Evolutionary conservation across 2,888 invertebrate species (phyloP).

Genomic region (Pseudanteris insignis): DNA sequence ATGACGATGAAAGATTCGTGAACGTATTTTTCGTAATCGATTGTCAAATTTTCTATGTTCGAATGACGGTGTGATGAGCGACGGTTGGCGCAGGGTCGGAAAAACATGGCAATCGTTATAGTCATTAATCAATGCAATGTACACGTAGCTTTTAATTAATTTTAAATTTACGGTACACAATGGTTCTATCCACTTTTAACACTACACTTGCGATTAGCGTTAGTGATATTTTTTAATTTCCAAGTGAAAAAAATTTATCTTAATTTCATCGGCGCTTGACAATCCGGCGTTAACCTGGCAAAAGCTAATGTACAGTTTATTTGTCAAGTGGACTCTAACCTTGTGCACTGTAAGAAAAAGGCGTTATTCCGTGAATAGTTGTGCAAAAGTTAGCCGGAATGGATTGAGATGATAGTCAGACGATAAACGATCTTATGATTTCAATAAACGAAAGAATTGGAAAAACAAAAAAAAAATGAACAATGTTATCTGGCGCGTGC

Average conservation of each 20-base stretch:
- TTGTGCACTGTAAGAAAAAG: slow-evolving; percentile 26
- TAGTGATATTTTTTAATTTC: no score
- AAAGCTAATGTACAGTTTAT: slow-evolving; percentile 20
- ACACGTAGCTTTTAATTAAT: slow-evolving; percentile 60
- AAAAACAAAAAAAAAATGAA: slow-evolving; percentile 8
- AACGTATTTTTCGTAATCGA: slow-evolving; percentile 24
- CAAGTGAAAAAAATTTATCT: no score
- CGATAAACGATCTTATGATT: slow-evolving; percentile 8
- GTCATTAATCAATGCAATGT: slow-evolving; percentile 65
- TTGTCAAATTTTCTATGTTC: slow-evolving; percentile 17
- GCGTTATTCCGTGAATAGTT: no score
- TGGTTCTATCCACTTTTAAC: slow-evolving; percentile 25
- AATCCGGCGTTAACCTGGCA: neutral
- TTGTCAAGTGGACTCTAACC: slow-evolving; percentile 35
- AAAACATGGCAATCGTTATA: slow-evolving; percentile 59
- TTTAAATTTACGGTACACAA: slow-evolving; percentile 46
- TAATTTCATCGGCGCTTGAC: no score
- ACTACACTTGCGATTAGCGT: no score
- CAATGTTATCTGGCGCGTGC: slow-evolving; percentile 24
- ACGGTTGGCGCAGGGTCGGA: slow-evolving; percentile 45
- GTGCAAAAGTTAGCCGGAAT: no score
- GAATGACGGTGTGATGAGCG: slow-evolving; percentile 5
- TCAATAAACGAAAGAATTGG: slow-evolving; percentile 3
- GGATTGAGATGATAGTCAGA: no score
- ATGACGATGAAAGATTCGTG: no score